phyloP scores from a whole-genome alignment of 2,797 vertebrate genomes.

The Natrix natrix region DNA sequence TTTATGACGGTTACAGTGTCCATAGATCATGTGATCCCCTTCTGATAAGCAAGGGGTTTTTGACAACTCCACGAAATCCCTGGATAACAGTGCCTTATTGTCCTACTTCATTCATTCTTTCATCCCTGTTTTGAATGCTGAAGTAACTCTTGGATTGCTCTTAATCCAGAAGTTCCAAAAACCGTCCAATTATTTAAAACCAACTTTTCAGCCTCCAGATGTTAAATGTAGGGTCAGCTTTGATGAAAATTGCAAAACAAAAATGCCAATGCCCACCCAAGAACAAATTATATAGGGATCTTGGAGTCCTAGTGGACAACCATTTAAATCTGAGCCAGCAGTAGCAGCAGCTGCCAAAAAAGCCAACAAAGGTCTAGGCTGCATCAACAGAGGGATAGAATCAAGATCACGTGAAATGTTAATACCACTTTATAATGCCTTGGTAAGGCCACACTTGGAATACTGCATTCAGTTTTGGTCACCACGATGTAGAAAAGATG shows the following conservation, averaged over 20 bases:
- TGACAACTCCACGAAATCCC: no score
- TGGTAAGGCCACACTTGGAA: no score
- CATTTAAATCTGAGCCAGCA: no score
- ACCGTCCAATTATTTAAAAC: neutral
- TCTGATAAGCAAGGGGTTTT: neutral
- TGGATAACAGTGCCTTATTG: neutral
- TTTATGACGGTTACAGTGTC: neutral
- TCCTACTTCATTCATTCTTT: neutral
- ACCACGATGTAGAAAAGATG: no score
- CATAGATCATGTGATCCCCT: neutral
- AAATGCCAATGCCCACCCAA: neutral
- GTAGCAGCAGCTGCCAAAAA: no score
- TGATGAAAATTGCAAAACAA: neutral
- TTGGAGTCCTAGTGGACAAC: no score
- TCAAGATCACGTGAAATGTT: no score
- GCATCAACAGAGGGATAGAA: no score
- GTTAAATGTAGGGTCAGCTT: neutral
- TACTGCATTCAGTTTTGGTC: no score
- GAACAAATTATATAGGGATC: neutral
- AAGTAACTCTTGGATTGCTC: neutral
- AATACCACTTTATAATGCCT: no score
- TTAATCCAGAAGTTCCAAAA: neutral
- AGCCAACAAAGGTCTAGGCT: no score
- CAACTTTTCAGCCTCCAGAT: neutral
- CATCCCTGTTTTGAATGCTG: neutral